Conservation (phyloP, 2,113 vertebrate genomes). For the Ictidomys tridecemlineatus region DNA sequence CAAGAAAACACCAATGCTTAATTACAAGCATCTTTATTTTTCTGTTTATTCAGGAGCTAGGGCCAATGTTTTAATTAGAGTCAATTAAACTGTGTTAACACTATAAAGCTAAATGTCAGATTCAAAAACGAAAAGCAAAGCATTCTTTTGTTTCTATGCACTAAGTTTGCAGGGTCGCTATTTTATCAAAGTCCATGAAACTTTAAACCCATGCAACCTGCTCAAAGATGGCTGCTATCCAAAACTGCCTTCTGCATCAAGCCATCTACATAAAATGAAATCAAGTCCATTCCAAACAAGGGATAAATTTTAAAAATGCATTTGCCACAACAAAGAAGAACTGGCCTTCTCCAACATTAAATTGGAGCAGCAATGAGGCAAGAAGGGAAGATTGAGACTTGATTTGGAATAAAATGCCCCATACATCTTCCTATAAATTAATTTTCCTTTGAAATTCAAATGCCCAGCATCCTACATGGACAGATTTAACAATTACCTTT, state of each 20-base stretch:
- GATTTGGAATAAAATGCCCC: background rate
- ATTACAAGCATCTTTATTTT: constrained; percentile 26
- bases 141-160: background rate
- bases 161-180: no score
- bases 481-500: background rate
- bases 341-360: background rate
- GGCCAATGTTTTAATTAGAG: background rate
- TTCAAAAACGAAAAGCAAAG: background rate
- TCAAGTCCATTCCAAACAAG: background rate
- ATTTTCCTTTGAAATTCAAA: background rate
- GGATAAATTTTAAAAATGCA: background rate
- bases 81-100: background rate
- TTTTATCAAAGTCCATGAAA: no score
- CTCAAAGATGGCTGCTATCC: background rate
- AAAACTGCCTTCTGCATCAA: background rate
- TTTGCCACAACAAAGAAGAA: background rate
- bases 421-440: background rate
- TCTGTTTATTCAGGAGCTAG: background rate
- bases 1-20: background rate
- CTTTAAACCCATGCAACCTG: no score
- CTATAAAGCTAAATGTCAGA: background rate
- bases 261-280: background rate
- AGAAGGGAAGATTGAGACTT: background rate
- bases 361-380: background rate
- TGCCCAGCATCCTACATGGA: background rate